Percentiles rank a stretch among this genome's conserved stretches.
Evolutionary conservation across 2,797 vertebrate species (phyloP).

Genomic region (Sebastes alutus): DNA sequence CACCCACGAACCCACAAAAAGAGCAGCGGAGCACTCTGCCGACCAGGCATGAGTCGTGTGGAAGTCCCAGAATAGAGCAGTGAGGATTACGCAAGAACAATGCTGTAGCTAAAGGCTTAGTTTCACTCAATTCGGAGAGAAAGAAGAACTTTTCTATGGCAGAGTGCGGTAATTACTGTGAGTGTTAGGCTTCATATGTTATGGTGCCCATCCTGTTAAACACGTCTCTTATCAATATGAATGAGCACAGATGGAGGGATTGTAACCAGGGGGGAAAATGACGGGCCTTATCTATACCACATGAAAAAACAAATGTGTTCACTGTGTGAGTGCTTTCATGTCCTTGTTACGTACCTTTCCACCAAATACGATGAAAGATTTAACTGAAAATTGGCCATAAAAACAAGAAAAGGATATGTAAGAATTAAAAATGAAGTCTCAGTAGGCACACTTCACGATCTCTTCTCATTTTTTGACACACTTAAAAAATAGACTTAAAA

Average conservation of each 20-base stretch:
- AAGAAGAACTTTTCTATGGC: slow-evolving; percentile 29
- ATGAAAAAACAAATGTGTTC: neutral
- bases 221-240: slow-evolving; percentile 18
- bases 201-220: slow-evolving; percentile 8
- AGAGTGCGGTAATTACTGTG: slow-evolving; percentile 34
- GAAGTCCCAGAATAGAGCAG: slow-evolving; percentile 56
- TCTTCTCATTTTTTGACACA: neutral
- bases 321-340: neutral
- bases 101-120: slow-evolving; percentile 64
- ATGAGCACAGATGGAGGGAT: neutral
- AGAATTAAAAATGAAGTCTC: neutral
- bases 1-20: slow-evolving; percentile 20
- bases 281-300: neutral
- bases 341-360: neutral
- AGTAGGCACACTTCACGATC: neutral
- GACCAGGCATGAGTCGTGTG: slow-evolving; percentile 25
- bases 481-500: neutral
- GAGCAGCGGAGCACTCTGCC: slow-evolving; percentile 12
- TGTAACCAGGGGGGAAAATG: neutral
- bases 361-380: neutral
- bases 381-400: neutral
- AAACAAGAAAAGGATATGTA: neutral
- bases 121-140: slow-evolving; percentile 58
- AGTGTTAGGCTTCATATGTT: slow-evolving; percentile 30
- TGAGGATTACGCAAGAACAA: slow-evolving; percentile 67